Evolutionary conservation across 37 sponge, comb jelly and placozoan species (phyloP), one percentile per base, ranked within the genome.

Genomic region (Theonella swinhoei): DNA sequence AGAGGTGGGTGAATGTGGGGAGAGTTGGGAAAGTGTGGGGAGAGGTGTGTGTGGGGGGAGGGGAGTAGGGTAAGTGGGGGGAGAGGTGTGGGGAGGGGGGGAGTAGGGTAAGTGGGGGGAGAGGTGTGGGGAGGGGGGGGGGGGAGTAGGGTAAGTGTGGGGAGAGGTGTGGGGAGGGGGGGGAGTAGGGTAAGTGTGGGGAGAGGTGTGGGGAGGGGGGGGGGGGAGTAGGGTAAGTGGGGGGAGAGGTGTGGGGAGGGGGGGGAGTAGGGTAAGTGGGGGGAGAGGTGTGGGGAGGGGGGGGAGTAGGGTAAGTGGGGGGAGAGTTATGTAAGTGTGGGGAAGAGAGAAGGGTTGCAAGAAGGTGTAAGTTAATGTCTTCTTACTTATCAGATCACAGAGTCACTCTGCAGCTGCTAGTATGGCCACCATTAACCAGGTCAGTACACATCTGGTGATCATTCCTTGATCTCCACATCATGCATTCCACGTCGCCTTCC

Each of bases 371-470:
- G 4, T 23, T 47, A 24, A 30, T 71, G 72, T 36, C 31, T 71
- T 38, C 42, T 25, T 8, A 14, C 28, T 64, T 4, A 2, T 80
- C 60, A 70, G 60, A 31, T 70, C 71, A 43, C 73, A 71, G 41
- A 88, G 95, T 36, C 96, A 96, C 70, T 93, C 95, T 42, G 96
- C 94, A 32, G 76, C 89, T 3, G 86, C 86, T 66, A 87, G 81
- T 59, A 96, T 94, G 96, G 83, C 43, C 61, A 85, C 88, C 40
- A 88, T 96, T 74, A 89, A 91, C 39, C 96, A 96, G 74, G 83
- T 78, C 54, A 17, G 54, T 47, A 47, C 14, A 47, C 54, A 47
- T n/a, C n/a, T n/a, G n/a, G n/a, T n/a, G n/a, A n/a, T n/a, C n/a
- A n/a, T n/a, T n/a, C n/a, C n/a, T n/a, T n/a, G n/a, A n/a, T n/a